Evolutionary conservation across 2,797 vertebrate genomes (phyloP).

Genomic region (Rhynchonycteris naso): DNA sequence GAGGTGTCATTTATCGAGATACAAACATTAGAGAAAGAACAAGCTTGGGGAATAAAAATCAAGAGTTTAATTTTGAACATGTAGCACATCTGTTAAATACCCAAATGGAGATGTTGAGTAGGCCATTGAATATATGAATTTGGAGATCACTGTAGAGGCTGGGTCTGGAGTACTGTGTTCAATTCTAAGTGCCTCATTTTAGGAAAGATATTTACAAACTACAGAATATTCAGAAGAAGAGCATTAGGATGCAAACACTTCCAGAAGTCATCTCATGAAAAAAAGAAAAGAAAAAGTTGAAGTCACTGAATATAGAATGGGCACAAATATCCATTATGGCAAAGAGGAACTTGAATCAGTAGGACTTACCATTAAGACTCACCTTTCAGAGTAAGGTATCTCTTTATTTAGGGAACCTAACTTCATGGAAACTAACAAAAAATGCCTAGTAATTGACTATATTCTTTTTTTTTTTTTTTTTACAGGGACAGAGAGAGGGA

Average conservation of each 20-base stretch:
- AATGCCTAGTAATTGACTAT: not conserved
- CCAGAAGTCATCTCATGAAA: not conserved
- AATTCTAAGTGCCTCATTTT: conserved; percentile 14
- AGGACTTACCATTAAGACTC: not conserved
- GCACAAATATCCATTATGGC: not conserved
- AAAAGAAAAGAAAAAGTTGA: not conserved
- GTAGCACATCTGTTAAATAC: not conserved
- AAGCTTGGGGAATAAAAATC: not conserved
- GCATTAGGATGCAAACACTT: not conserved
- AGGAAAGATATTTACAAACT: not conserved
- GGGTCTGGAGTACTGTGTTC: not conserved
- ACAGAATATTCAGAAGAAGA: conserved; percentile 2
- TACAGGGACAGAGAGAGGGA: no score
- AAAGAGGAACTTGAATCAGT: not conserved
- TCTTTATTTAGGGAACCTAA: not conserved
- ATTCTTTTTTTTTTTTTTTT: no score
- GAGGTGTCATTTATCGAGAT: not conserved
- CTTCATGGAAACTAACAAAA: not conserved
- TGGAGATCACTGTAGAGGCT: not conserved
- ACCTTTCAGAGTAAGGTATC: not conserved
- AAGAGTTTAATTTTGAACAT: not conserved
- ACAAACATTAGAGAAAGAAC: not conserved
- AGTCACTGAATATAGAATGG: not conserved
- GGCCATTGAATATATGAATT: not conserved
- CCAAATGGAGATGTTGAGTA: not conserved